Evolutionary conservation across 2,113 vertebrate genomes (phyloP).

Genomic region (Coryphaenoides rupestris): DNA sequence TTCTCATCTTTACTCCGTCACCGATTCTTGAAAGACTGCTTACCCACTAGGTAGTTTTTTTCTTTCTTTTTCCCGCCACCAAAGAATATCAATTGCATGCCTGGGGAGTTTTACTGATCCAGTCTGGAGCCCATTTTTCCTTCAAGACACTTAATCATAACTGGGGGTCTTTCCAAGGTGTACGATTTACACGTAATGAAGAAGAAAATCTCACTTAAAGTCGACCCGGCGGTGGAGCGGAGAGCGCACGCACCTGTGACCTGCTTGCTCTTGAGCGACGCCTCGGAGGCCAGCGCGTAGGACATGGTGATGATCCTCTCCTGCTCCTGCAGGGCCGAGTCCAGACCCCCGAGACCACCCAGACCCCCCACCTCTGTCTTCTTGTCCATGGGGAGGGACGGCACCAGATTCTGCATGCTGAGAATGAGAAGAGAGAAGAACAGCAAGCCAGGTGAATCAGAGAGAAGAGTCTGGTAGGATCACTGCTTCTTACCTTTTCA

Average conservation of each 20-base stretch:
- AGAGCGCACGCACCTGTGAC: slow-evolving; percentile 84
- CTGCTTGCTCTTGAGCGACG: slow-evolving; percentile 94
- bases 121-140: slow-evolving; percentile 12
- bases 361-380: slow-evolving; percentile 62
- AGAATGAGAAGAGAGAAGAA: background rate
- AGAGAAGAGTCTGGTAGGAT: no score
- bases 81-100: slow-evolving; percentile 39
- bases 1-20: slow-evolving; percentile 44
- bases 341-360: slow-evolving; percentile 64
- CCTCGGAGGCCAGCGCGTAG: slow-evolving; percentile 93
- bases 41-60: slow-evolving; percentile 6
- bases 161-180: slow-evolving; percentile 18
- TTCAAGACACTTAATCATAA: slow-evolving; percentile 23
- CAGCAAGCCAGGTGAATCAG: no score
- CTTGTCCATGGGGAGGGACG: slow-evolving; percentile 73
- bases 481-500: no score
- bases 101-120: slow-evolving; percentile 27
- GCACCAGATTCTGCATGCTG: slow-evolving; percentile 87
- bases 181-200: background rate
- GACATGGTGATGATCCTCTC: slow-evolving; percentile 97
- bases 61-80: slow-evolving; percentile 30
- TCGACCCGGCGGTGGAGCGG: background rate
- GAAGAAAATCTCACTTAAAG: background rate
- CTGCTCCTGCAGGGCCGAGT: slow-evolving; percentile 88
- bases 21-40: slow-evolving; percentile 44